phyloP scores from a whole-genome alignment of 2,888 invertebrate species.

The Congeria kusceri region DNA sequence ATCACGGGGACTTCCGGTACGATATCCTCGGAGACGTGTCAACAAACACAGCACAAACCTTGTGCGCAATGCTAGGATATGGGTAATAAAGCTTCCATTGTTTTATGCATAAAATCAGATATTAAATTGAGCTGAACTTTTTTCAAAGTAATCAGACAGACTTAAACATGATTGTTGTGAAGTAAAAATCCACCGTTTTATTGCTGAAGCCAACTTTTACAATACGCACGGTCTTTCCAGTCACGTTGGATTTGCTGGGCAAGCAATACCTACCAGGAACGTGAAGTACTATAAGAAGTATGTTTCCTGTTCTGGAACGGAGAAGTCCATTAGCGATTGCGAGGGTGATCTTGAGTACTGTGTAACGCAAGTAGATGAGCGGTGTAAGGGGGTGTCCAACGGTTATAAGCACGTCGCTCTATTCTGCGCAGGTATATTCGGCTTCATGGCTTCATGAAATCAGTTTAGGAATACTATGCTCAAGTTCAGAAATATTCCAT shows the following conservation, averaged over 20 bases:
- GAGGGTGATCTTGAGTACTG: conserved; percentile 2
- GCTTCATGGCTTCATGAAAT: no score
- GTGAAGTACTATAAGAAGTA: background rate
- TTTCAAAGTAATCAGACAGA: no score
- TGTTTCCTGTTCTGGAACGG: background rate
- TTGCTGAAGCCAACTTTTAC: no score
- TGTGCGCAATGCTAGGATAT: background rate
- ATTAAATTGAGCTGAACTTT: no score
- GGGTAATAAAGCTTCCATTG: background rate
- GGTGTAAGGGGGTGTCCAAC: background rate
- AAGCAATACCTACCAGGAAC: background rate
- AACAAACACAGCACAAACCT: background rate
- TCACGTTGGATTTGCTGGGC: background rate
- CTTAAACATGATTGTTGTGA: no score
- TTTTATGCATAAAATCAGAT: no score
- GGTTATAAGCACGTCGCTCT: background rate
- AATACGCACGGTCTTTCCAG: background rate
- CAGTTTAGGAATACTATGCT: no score
- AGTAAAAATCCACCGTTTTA: no score
- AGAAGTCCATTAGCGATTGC: background rate
- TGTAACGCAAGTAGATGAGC: background rate
- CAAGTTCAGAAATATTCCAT: no score
- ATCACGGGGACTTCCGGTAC: background rate
- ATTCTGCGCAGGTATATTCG: background rate
- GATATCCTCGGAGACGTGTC: background rate